Evolutionary conservation across 2,113 vertebrate genomes (phyloP).

Genomic region (Vulpes lagopus): DNA sequence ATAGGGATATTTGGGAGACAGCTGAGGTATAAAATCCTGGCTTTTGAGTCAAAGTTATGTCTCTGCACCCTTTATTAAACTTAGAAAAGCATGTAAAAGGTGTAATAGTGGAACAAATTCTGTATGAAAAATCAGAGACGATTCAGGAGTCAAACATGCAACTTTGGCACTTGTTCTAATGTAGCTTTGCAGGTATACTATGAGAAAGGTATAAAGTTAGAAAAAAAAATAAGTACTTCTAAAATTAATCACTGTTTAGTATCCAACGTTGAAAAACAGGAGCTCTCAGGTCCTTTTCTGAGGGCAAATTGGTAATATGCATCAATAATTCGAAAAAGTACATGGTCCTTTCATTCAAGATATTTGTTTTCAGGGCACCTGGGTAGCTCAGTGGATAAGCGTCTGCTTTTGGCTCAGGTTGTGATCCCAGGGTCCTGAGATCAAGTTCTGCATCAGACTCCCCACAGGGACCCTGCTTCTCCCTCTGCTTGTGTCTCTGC

Average conservation of each 20-base stretch:
- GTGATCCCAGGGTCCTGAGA: too few species aligned
- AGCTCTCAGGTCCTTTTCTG: background rate
- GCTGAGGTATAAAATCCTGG: background rate
- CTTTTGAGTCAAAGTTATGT: background rate
- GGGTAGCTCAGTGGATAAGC: too few species aligned
- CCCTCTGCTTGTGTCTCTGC: too few species aligned
- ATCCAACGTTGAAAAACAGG: background rate
- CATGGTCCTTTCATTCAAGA: background rate
- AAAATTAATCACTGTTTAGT: background rate
- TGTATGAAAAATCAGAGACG: background rate
- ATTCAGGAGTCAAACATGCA: background rate
- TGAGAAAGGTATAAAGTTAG: background rate
- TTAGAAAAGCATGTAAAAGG: background rate
- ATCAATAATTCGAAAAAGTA: background rate
- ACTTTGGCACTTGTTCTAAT: background rate
- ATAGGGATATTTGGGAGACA: background rate
- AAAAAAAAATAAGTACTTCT: background rate
- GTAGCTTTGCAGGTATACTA: background rate
- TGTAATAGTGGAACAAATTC: background rate
- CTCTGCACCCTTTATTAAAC: background rate
- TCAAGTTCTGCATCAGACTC: too few species aligned
- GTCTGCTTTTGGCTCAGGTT: too few species aligned
- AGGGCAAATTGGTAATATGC: background rate
- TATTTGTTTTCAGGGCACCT: background rate
- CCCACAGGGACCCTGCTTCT: too few species aligned